A percentile compares a stretch with the other conserved stretches of the same genome.
phyloP scores from a whole-genome alignment of 2,113 vertebrate genomes.

The Nothoprocta perdicaria region DNA sequence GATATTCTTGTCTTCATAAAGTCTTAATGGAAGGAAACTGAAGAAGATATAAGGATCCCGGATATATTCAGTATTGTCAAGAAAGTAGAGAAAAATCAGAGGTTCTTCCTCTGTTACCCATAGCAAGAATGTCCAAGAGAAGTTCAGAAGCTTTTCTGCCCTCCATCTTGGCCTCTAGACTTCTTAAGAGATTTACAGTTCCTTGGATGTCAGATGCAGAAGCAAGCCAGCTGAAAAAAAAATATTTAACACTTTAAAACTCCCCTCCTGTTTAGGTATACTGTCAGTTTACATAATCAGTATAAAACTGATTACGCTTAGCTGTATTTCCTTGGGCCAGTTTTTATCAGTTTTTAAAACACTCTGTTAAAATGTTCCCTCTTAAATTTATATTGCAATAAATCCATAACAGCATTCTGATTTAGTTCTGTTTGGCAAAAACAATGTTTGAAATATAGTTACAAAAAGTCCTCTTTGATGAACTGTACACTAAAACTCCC shows the following conservation, averaged over 20 bases:
- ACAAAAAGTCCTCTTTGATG: background rate
- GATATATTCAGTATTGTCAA: background rate
- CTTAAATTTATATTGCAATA: background rate
- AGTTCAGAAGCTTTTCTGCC: background rate
- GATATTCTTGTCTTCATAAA: background rate
- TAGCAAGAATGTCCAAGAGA: background rate
- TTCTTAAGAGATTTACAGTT: background rate
- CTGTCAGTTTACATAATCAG: background rate
- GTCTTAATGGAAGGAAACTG: background rate
- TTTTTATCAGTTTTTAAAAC: background rate
- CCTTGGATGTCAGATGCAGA: background rate
- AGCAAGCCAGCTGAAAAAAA: background rate
- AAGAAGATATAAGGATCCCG: background rate
- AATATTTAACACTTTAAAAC: background rate
- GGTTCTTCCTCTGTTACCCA: background rate
- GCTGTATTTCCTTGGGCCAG: background rate
- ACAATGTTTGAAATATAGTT: background rate
- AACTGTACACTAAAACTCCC: background rate
- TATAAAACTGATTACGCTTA: background rate
- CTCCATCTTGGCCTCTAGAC: background rate
- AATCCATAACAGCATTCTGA: background rate
- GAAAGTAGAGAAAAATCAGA: background rate
- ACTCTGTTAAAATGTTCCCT: background rate
- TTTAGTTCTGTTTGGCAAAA: background rate
- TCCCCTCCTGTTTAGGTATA: rapidly evolving